Base-by-base conservation (phyloP, 1,140 invertebrate species). In the Sminthurinus signatus region DNA sequence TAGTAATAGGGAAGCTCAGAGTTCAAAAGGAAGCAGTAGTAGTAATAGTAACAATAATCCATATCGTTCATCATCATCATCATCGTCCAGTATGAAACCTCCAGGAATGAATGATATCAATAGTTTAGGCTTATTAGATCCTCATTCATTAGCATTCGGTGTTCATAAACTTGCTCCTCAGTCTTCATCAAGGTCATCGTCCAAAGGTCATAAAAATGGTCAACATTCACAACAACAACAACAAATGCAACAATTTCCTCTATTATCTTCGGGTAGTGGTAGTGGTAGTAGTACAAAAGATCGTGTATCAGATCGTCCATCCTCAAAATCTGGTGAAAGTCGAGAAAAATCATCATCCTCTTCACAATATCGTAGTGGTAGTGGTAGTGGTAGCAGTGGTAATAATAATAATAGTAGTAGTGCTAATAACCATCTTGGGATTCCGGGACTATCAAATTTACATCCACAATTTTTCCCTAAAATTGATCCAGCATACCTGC, bases 401-500 rank as follows among this genome's bases (percentile, higher is more conserved):
- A 52, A 39, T 60, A 42, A n/a, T n/a, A n/a, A n/a, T n/a, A 42
- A 42, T 10, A n/a, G n/a, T 42, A 42, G 39, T 10, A 10, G 46
- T n/a, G n/a, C n/a, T 8, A 52, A 52, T 25, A 52, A 52, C 19
- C 50, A 56, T 52, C 36, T 64, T 15, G 55, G 27, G 44, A 46
- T 55, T 44, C 8, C 51, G 27, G 46, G 39, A 17, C 54, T 31
- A 56, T 59, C 50, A 21, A 70, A 71, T n/a, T 75, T 69, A 52
- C 60, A 70, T n/a, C 73, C 74, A 1, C 71, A 71, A 25, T 75
- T 69, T 54, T 62, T 71, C 17, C 73, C 74, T 1, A 68, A 75
- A 50, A 68, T 76, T n/a, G 75, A 78, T 67, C 73, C 77, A 0
- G 59, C 77, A 21, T 78, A 77, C 61, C 74, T 76, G 43, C 71